Conservation (phyloP, 2,797 vertebrate species). For the Gorsachius magnificus region DNA sequence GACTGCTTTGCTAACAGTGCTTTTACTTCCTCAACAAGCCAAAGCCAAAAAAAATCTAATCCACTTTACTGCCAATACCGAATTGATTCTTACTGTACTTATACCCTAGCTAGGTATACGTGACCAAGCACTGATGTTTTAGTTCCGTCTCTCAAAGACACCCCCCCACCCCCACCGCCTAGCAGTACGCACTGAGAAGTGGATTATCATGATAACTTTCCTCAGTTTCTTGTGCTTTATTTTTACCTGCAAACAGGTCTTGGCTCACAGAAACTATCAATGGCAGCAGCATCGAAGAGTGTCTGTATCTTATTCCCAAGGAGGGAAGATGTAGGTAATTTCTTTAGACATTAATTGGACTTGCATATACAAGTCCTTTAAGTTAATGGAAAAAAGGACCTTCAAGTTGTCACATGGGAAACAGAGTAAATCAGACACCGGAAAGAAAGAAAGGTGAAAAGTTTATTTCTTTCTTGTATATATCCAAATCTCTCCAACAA, state of each 20-base stretch:
- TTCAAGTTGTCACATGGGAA: neutral
- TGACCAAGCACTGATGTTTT: neutral
- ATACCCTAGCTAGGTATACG: neutral
- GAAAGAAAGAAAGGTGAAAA: neutral
- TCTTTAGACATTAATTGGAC: neutral
- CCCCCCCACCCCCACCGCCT: too few relatives aligned
- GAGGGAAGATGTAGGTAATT: neutral
- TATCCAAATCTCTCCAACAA: neutral
- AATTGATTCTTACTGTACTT: neutral
- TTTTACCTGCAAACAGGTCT: neutral
- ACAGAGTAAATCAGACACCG: neutral
- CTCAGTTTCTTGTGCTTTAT: neutral
- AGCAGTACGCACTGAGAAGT: neutral
- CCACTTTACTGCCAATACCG: neutral
- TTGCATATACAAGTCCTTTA: neutral
- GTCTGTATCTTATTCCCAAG: neutral
- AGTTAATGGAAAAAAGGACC: neutral
- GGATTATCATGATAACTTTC: neutral
- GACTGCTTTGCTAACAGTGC: neutral
- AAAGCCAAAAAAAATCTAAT: neutral
- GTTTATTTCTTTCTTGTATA: neutral
- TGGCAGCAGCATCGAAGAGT: neutral
- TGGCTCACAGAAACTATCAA: neutral
- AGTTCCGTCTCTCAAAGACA: neutral
- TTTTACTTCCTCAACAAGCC: neutral